phyloP scores from a whole-genome alignment of 2,888 invertebrate species.

The Chymomyza caudatula region DNA sequence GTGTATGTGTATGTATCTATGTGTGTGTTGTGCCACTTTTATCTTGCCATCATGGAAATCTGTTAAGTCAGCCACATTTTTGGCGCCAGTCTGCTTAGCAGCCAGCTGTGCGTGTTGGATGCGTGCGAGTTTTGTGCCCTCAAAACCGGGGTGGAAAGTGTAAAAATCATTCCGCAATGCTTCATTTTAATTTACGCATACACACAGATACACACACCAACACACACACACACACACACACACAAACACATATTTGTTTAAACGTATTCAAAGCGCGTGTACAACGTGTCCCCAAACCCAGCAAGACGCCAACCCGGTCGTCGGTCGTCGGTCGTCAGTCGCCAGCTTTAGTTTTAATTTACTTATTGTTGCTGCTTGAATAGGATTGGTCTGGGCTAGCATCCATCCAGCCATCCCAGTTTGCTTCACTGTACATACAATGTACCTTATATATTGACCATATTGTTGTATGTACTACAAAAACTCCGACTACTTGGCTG shows the following conservation, averaged over 20 bases:
- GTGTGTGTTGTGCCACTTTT: slow-evolving; percentile 36
- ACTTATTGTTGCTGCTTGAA: slow-evolving; percentile 67
- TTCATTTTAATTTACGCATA: slow-evolving; percentile 57
- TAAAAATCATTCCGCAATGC: slow-evolving; percentile 62
- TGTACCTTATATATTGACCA: slow-evolving; percentile 1
- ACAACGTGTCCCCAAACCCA: slow-evolving; percentile 34
- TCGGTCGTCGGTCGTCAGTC: slow-evolving; percentile 18
- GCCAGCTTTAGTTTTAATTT: slow-evolving; percentile 65
- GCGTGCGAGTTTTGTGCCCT: slow-evolving; percentile 44
- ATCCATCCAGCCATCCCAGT: neutral
- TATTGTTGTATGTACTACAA: neutral
- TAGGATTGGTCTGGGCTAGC: slow-evolving; percentile 28
- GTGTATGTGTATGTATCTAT: slow-evolving; percentile 5
- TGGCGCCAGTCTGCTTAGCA: slow-evolving; percentile 75
- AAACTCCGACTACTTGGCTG: slow-evolving; percentile 4
- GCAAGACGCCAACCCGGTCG: neutral
- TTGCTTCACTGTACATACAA: neutral
- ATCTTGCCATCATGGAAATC: slow-evolving; percentile 68
- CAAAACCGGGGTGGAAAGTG: slow-evolving; percentile 15
- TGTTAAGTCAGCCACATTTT: slow-evolving; percentile 75
- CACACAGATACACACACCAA: slow-evolving; percentile 1
- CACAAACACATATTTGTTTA: slow-evolving; percentile 26
- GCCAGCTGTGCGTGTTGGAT: slow-evolving; percentile 70
- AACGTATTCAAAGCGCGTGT: slow-evolving; percentile 68
- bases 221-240: slow-evolving; percentile 13